Evolutionary conservation across 2,113 vertebrate genomes (phyloP), one percentile per base, ranked within the genome.

Genomic region (Athene noctua): DNA sequence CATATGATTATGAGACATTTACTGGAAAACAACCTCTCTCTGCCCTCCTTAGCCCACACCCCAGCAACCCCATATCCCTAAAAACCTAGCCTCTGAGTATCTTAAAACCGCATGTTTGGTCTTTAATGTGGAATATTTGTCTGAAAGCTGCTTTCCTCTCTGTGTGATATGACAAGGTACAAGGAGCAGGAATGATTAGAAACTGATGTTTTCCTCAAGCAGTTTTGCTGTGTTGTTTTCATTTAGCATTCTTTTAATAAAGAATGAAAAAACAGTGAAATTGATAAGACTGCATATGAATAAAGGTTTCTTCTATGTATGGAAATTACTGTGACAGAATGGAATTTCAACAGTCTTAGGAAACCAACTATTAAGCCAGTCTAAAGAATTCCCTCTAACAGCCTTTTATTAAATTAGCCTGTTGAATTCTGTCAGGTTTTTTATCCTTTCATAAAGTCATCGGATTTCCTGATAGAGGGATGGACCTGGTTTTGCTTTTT

Each of bases 261-360:
- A 74, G 71, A 95, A 71, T 36, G 21, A 74, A 59, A 90, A 80
- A 93, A 90, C 67, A 80, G n/a, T 93, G 75, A 93, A 66, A 93
- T 78, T 71, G 52, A 52, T 92, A 94, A 94, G 36, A 71, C 36
- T 88, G 23, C 49, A 75, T 32, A 84, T 68, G 46, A 88, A 79
- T 91, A 79, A 70, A 89, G 61, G 55, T 79, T 94, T 84, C 42
- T 80, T 80, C 72, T 92, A 2, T 42, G 21, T 81, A 47, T 92
- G 78, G 73, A 85, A 93, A 92, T 96, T 95, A 92, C 93, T 79
- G 54, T 54, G 94, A 51, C 52, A 63, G 47, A 93, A 74, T 84
- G 83, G 88, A 96, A 94, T 95, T 92, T 96, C 49, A 72, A 29
- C 42, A 38, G 52, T 79, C 52, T 65, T 81, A 80, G 65, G 68